Conservation (phyloP, 1,140 invertebrate genomes). For the Brachionus asplanchnoidis region DNA sequence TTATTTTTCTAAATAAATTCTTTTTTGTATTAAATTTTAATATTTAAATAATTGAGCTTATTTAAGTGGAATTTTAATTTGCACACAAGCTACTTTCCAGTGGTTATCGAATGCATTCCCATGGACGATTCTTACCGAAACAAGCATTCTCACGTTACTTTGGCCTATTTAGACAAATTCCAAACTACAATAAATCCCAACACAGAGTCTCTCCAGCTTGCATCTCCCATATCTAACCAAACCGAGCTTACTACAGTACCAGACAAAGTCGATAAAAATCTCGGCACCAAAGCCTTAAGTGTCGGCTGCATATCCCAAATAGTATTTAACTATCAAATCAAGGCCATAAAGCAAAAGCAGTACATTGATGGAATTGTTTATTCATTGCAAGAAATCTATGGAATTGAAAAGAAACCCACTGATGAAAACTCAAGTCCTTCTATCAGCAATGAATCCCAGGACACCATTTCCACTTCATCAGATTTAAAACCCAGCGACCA, state of each 20-base stretch:
- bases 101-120: slow-evolving; percentile 34
- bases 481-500: slow-evolving; percentile 58
- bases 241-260: not conserved
- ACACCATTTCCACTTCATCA: not conserved
- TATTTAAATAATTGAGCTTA: too few relatives aligned
- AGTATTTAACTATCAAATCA: slow-evolving; percentile 83
- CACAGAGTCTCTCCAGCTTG: not conserved
- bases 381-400: slow-evolving; percentile 96
- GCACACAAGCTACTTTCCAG: slow-evolving; percentile 2
- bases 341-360: slow-evolving; percentile 94
- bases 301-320: slow-evolving; percentile 47
- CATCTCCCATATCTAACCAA: not conserved
- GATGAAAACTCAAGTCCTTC: not conserved
- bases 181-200: not conserved
- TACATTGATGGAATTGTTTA: slow-evolving; percentile 95
- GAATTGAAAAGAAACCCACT: slow-evolving; percentile 86
- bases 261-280: not conserved
- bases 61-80: slow-evolving; percentile 34
- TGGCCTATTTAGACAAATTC: slow-evolving; percentile 29
- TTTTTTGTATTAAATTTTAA: not conserved
- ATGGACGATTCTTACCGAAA: not conserved
- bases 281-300: not conserved
- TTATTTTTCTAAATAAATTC: too few relatives aligned
- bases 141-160: slow-evolving; percentile 19
- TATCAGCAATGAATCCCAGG: not conserved